Evolutionary conservation across 2,797 vertebrate genomes (phyloP), one percentile per base, ranked within the genome.

Genomic region (Cuniculus paca): DNA sequence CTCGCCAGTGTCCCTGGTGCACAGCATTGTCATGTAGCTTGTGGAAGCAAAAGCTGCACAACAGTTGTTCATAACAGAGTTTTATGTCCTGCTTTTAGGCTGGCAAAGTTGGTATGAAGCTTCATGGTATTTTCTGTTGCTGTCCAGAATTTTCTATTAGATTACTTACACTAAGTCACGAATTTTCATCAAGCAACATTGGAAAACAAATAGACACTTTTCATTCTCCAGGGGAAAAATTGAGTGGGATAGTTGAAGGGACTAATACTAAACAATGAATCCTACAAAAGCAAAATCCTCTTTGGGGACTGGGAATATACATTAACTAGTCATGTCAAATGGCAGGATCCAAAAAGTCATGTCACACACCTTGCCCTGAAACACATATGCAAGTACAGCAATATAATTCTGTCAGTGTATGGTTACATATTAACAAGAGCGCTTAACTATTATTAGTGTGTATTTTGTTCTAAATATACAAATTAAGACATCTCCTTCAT

Each of bases 81-180:
- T 89, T 95, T 81, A 68, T 74, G 86, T 65, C 61, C 96, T 83
- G 45, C 72, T 90, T 95, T 39, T 5, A 79, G 93, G 82, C 34
- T 81, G 77, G 17, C 36, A 68, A 94, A 95, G 91, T 83, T 28
- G 87, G 58, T 61, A 74, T 61, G 88, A 83, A 90, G 68, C 10
- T 22, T 36, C 1, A 0, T 2, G 16, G 4, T 17, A 24, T 84
- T 81, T 84, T 92, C 91, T 85, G n/a, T 36, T 78, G 14, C 56
- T 95, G 94, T 90, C 83, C 93, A 93, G 83, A 89, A 95, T 94
- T 77, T 75, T 87, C 83, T 94, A 48, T 87, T 65, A 94, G 68
- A 91, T 95, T 68, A 93, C 91, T 70, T 91, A 68, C 63, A 45
- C 34, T 4, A 75, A 97, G 86, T 87, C 70, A 52, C 77, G 90